Base-by-base conservation (phyloP, 2,113 vertebrate genomes). In the Gobio gobio region DNA sequence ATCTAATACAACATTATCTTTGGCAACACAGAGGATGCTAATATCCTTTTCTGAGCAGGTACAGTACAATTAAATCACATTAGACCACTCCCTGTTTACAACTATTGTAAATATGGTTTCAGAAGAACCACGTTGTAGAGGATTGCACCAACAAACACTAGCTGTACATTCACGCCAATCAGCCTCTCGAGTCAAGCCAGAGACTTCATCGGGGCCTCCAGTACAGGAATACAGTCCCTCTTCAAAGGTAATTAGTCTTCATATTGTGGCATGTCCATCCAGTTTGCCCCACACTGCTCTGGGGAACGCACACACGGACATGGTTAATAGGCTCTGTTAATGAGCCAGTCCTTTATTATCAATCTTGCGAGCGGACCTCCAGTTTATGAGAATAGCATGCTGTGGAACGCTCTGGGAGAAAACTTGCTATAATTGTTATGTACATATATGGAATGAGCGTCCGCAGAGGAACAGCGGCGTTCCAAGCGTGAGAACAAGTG, bases 291-390 rank as follows among this genome's bases (percentile, higher is more conserved):
- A 89, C 84, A 88, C 89, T 91, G 91, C 94, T 93, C 91, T 86
- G 86, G 93, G 93, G 93, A 94, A 90, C 68, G 91, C 91, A 93
- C 92, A 94, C 92, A 91, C 92, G 94, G 94, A 94, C 94, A 93
- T 92, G 93, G 94, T 93, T 94, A 94, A 95, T 95, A 94, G 93
- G 93, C 92, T 93, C 93, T 90, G 94, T 93, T 95, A 94, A 95
- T 94, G 94, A 94, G 94, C 94, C 94, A 90, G 93, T 94, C 92
- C 90, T 95, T 95, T 93, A 94, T 94, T 94, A 95, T 95, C 93
- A 94, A 94, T 94, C 94, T 94, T 94, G 88, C 87, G 92, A 91
- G 92, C 92, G 90, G 90, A 86, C 88, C 78, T 88, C 43, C 90
- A 89, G 90, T 89, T 92, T 90, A 91, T 90, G 84, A 82, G 90